These are phyloP conservation scores for Siniperca undulata DNA, from an alignment of 2,797 vertebrate genomes.

Conservation along the genomic window DNA sequence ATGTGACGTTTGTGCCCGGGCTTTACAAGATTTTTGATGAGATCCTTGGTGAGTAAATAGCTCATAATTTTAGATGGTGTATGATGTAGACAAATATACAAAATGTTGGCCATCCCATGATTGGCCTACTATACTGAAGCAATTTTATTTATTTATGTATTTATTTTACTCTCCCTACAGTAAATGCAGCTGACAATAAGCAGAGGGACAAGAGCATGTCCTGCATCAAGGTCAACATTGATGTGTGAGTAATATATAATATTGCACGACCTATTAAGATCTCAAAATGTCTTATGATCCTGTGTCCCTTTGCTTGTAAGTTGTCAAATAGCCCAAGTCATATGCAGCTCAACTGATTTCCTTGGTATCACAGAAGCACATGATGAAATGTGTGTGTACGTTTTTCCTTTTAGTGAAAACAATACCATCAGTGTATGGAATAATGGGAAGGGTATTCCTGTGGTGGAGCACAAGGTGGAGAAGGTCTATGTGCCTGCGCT, in stretches of 20 bases:
- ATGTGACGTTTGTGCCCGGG: constrained; percentile 96
- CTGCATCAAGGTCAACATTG: constrained; percentile 94
- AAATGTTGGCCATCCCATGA: not conserved
- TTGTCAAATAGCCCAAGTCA: not conserved
- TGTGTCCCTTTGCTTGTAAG: not conserved
- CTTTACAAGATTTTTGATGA: constrained; percentile 99
- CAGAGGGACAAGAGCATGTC: constrained; percentile 96
- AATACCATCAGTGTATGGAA: constrained; percentile 97
- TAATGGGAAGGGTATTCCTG: constrained; percentile 98
- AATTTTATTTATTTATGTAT: not conserved
- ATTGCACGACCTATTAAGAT: not conserved
- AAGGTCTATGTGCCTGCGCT: constrained; percentile 97
- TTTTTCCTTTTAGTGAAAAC: constrained; percentile 89
- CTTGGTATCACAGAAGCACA: not conserved
- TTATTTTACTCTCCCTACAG: constrained; percentile 73
- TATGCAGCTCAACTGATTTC: not conserved
- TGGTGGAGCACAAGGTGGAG: constrained; percentile 98
- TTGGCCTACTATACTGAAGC: not conserved
- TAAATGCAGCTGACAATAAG: constrained; percentile 99
- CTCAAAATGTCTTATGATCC: not conserved
- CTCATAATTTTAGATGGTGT: not conserved
- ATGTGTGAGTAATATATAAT: constrained; percentile 88
- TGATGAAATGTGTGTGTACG: not conserved
- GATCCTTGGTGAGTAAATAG: constrained; percentile 91
- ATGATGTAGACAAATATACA: not conserved